These are phyloP conservation scores for fruit fly (Drosophila melanogaster) DNA, from an alignment of 1,140 invertebrate species.

Conservation along the genomic window Release_6_plus_ISO1_MT NT_033779.5:5288001-5288500, in stretches of 20 bases:
- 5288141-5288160: background rate
- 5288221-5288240: slow-evolving; percentile 47
- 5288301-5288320: slow-evolving; percentile 3
- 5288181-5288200: slow-evolving; percentile 52
- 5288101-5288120: slow-evolving; percentile 46
- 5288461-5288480: background rate
- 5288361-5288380: too few species aligned
- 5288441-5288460: background rate
- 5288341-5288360: background rate
- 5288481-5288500: slow-evolving; percentile 3
- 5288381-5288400: too few species aligned
- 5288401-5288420: too few species aligned
- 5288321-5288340: too few species aligned
- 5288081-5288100: slow-evolving; percentile 38
- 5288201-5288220: slow-evolving; percentile 78
- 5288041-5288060: slow-evolving; percentile 2
- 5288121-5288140: background rate
- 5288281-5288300: slow-evolving; percentile 7
- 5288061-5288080: slow-evolving; percentile 24
- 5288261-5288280: slow-evolving; percentile 14
- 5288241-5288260: slow-evolving; percentile 1
- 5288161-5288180: slow-evolving; percentile 74
- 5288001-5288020: slow-evolving; percentile 55
- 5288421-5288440: background rate
- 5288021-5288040: slow-evolving; percentile 38